These are phyloP conservation scores for Andrena haemorrhoa DNA, from an alignment of 2,888 invertebrate genomes.

Conservation along the genomic window DNA sequence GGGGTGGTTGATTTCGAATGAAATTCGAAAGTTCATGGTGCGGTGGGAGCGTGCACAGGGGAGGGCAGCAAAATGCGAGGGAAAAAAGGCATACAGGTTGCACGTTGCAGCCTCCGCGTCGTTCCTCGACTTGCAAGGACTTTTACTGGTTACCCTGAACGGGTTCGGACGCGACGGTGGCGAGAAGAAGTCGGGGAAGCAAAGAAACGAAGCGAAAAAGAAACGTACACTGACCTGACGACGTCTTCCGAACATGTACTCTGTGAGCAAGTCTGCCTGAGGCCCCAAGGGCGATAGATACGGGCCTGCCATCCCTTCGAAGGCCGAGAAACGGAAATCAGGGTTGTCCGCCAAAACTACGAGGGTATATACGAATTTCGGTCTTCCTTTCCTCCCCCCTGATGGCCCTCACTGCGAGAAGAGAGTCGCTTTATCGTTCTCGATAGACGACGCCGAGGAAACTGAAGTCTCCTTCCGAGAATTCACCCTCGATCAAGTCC, in stretches of 20 bases:
- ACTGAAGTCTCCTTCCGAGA: conserved; percentile 59
- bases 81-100: not conserved
- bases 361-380: too few relatives aligned
- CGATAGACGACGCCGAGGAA: conserved; percentile 63
- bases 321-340: conserved; percentile 1
- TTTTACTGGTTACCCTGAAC: not conserved
- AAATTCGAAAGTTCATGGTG: not conserved
- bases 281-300: conserved; percentile 91
- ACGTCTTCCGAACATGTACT: conserved; percentile 96
- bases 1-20: not conserved
- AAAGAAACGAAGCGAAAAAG: conserved; percentile 52
- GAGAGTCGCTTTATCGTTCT: conserved; percentile 54
- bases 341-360: conserved; percentile 37
- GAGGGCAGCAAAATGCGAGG: not conserved
- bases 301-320: conserved; percentile 91
- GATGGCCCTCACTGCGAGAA: conserved; percentile 42
- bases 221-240: conserved; percentile 87
- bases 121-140: not conserved
- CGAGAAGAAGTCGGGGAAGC: not conserved
- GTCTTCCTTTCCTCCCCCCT: conserved; percentile 3
- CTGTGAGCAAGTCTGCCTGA: conserved; percentile 94
- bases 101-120: not conserved
- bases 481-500: conserved; percentile 62
- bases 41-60: not conserved
- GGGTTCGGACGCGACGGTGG: not conserved